Base-by-base conservation (phyloP, 2,888 invertebrate species). In the Apamea crenata region DNA sequence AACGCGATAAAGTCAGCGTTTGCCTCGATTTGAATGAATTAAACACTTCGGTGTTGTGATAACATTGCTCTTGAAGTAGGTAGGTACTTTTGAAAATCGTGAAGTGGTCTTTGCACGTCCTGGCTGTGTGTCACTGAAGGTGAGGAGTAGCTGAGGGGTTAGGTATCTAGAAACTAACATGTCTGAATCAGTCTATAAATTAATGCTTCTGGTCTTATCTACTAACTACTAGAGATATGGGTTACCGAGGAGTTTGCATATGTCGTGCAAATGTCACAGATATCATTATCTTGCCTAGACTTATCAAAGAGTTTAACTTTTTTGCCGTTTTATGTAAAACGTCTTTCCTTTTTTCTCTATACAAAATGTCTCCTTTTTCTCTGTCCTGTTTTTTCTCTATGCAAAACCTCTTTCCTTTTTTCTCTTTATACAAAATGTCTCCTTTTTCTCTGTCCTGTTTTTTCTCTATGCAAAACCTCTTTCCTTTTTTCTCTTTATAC, bases 1-100 rank as follows among this genome's bases (percentile, higher is more conserved):
- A 84, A 61, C 56, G 67, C 69, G 86, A 87, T 88, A 88, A 86
- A 75, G 69, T 79, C 70, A 66, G 66, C 68, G 68, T 70, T 74
- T 71, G 69, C 66, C 32, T 67, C 78, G 80, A 87, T 86, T 83
- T 74, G 74, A 69, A 74, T 88, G 78, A 79, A 88, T 86, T 84
- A 84, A 84, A 86, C 75, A 70, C 65, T 73, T 61, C 10, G 66
- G 36, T 68, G 72, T 76, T 74, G n/a, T 82, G 87, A 87, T 87
- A 83, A 85, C 83, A 85, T 87, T 81, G 83, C 81, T 83, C 73
- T 73, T 68, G 16, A 32, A 65, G 25, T n/a, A n/a, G n/a, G n/a
- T n/a, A n/a, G n/a, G n/a, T 71, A 29, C 53, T 74, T 53, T 50
- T 75, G 56, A 40, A 36, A 32, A 56, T n/a, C 25, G 8, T 78